Conservation (phyloP, 2,113 vertebrate genomes). For the Saccopteryx bilineata region DNA sequence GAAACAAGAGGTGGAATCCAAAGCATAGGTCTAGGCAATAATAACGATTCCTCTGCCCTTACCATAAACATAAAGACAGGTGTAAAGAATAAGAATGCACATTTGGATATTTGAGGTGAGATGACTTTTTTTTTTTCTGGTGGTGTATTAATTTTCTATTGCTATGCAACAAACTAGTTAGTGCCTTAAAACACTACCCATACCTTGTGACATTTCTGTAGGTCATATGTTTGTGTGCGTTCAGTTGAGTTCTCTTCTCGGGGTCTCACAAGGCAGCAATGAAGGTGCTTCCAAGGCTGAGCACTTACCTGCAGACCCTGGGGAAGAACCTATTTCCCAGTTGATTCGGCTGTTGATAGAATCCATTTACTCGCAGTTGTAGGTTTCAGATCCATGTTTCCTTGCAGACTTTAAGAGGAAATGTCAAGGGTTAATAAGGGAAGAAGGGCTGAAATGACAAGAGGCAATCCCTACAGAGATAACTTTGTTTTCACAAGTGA, state of each 20-base stretch:
- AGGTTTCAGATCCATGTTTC: not conserved
- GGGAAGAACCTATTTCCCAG: not conserved
- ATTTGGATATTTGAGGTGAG: not conserved
- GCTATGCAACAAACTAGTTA: not conserved
- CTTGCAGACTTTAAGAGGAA: not conserved
- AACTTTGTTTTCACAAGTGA: not conserved
- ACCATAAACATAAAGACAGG: not conserved
- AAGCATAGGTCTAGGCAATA: not conserved
- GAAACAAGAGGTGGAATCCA: not conserved
- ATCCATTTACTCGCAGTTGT: not conserved
- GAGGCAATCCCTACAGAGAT: not conserved
- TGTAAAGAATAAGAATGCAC: not conserved
- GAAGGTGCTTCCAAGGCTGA: not conserved
- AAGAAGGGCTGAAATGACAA: not conserved
- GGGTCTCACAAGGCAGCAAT: not conserved
- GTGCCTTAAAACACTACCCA: not conserved
- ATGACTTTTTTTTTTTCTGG: not conserved
- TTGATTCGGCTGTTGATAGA: not conserved
- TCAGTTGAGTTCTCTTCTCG: not conserved
- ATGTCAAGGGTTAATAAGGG: not conserved
- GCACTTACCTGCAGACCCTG: not conserved
- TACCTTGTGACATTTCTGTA: not conserved
- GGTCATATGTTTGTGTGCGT: not conserved
- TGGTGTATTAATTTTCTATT: not conserved
- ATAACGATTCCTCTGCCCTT: not conserved